Conservation (phyloP, 2,888 invertebrate species). For the Aporophyla nigra region DNA sequence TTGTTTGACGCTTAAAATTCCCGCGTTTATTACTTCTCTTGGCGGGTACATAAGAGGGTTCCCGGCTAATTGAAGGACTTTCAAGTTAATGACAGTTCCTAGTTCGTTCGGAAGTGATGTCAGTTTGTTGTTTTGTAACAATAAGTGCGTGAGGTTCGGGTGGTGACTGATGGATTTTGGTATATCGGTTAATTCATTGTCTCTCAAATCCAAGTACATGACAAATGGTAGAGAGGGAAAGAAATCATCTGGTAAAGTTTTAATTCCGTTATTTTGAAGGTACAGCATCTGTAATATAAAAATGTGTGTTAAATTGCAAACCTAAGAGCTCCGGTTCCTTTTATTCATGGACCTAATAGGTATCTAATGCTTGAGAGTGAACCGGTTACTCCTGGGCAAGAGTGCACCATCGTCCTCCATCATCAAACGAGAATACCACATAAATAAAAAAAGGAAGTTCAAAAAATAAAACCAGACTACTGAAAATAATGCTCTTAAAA, state of each 20-base stretch:
- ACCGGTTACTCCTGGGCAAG: neutral
- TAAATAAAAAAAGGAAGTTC: neutral
- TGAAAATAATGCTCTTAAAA: no score
- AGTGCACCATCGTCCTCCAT: neutral
- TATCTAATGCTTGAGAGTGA: no score
- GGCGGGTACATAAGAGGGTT: constrained; percentile 92
- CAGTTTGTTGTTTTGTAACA: constrained; percentile 92
- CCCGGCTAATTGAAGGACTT: constrained; percentile 91
- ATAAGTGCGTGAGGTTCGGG: constrained; percentile 90
- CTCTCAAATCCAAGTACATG: constrained; percentile 92
- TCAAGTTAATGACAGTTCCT: constrained; percentile 91
- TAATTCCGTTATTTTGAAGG: constrained; percentile 90
- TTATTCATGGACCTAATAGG: neutral
- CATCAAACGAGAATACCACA: neutral
- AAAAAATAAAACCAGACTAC: no score
- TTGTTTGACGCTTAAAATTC: constrained; percentile 81
- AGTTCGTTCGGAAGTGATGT: constrained; percentile 92
- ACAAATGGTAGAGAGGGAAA: constrained; percentile 90
- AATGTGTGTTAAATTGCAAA: constrained; percentile 1
- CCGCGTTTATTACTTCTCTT: constrained; percentile 88
- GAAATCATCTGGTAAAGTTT: constrained; percentile 90
- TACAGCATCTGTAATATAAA: constrained; percentile 82
- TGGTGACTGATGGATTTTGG: constrained; percentile 91
- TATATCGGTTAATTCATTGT: constrained; percentile 90
- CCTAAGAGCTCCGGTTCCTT: neutral